Evolutionary conservation across 2,888 invertebrate species (phyloP).

Genomic region (Drosophila recens): DNA sequence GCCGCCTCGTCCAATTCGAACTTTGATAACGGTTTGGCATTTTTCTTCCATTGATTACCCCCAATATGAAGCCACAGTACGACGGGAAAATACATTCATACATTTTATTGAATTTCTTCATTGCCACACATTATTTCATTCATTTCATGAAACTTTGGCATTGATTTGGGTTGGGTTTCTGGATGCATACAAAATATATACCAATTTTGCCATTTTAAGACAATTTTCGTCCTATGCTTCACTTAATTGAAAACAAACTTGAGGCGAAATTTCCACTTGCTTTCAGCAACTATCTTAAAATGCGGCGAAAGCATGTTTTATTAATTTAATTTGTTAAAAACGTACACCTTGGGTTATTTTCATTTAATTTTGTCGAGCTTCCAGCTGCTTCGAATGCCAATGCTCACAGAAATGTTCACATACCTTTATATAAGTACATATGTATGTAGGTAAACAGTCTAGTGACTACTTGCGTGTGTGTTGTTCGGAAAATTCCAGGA

Average conservation of each 20-base stretch:
- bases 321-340: slow-evolving; percentile 82
- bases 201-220: slow-evolving; percentile 47
- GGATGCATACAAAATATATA: slow-evolving; percentile 31
- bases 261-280: slow-evolving; percentile 33
- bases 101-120: slow-evolving; percentile 74
- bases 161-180: slow-evolving; percentile 60
- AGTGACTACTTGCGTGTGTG: slow-evolving; percentile 24
- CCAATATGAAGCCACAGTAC: slow-evolving; percentile 21
- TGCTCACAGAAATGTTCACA: slow-evolving; percentile 3
- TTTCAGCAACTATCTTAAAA: slow-evolving; percentile 1
- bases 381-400: slow-evolving; percentile 25
- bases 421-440: slow-evolving; percentile 4
- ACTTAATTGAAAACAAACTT: slow-evolving; percentile 65
- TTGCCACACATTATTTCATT: slow-evolving; percentile 58
- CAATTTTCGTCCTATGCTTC: slow-evolving; percentile 20
- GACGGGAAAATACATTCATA: slow-evolving; percentile 56
- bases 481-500: slow-evolving; percentile 41
- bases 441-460: slow-evolving; percentile 16
- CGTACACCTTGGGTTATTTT: slow-evolving; percentile 68
- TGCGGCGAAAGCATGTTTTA: slow-evolving; percentile 67
- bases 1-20: slow-evolving; percentile 50
- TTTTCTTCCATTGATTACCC: slow-evolving; percentile 66
- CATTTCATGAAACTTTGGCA: slow-evolving; percentile 49
- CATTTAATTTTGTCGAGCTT: slow-evolving; percentile 58
- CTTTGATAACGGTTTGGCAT: slow-evolving; percentile 77